Evolutionary conservation across 2,113 vertebrate species (phyloP).

Genomic region (Nibea albiflora): DNA sequence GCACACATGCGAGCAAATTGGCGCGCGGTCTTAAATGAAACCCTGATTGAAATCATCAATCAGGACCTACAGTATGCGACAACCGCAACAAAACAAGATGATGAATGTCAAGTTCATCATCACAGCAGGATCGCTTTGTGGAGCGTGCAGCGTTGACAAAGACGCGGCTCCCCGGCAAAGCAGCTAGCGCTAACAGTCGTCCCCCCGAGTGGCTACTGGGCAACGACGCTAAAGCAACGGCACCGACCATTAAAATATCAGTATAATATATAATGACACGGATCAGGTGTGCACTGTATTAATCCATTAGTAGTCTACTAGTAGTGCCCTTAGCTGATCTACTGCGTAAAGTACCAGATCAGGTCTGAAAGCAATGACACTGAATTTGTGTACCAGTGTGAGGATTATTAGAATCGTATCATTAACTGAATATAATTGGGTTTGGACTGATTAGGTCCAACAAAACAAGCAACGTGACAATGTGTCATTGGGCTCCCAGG

Average conservation of each 20-base stretch:
- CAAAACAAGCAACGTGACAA: neutral
- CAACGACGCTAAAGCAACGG: neutral
- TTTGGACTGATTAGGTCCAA: constrained; percentile 1
- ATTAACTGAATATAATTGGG: neutral
- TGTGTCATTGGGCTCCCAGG: neutral
- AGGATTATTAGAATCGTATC: neutral
- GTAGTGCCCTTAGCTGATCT: neutral
- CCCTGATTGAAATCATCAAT: no score
- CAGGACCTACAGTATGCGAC: neutral
- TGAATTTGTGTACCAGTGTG: neutral
- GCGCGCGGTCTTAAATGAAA: no score
- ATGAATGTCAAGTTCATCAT: neutral
- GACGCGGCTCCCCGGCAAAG: no score
- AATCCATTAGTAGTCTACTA: neutral
- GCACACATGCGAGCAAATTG: no score
- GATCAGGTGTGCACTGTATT: no score
- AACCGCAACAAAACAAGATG: neutral
- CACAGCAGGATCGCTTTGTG: no score
- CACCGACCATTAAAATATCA: neutral
- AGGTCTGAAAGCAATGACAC: neutral
- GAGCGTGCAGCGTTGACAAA: neutral
- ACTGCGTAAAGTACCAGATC: neutral
- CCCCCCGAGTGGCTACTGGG: neutral
- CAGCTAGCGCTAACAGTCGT: neutral
- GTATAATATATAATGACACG: no score